Base-by-base conservation (phyloP, 1,140 invertebrate genomes). In the Plectrocnemia conspersa region DNA sequence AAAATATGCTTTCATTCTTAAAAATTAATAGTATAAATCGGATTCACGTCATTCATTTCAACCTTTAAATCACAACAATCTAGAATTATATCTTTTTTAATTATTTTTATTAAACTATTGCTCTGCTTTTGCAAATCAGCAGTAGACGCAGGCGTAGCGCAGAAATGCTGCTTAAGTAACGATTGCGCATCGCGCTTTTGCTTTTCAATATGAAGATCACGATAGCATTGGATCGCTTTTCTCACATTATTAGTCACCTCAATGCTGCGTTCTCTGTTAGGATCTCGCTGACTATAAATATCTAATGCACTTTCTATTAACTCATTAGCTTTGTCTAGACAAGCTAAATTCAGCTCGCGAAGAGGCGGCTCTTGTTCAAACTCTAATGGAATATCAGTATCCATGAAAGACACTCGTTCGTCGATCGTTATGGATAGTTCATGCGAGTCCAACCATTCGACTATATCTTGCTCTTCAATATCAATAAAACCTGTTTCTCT, bases 371-470 rank as follows among this genome's bases (percentile, higher is more conserved):
- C 18, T n/a, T 35, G 24, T 38, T 29, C 25, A 23, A 4, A 25
- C 19, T 40, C 38, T 5, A 29, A 25, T 15, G 13, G 10, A 1
- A 36, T 16, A n/a, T 27, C 32, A 5, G 29, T 25, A 18, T 23
- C 11, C 19, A 41, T 16, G 10, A 38, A 22, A 13, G 38, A 35
- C 11, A 25, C 47, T 29, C 36, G 15, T 13, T 25, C 22, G 27
- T 47, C 35, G 18, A 47, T 48, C 9, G 33, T 27, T 7, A 55
- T 22, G 21, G 49, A 35, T 27, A 49, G 45, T 21, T 35, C 38
- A 24, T 56, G 45, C 15, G 33, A 48, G 15, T 56, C 27, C 18
- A 56, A 24, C 3, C 48, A 49, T 16, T 49, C 45, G 2, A 49
- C 45, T 21, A 56, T 16, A 35, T 49, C 47, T 3, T 19, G 23